Evolutionary conservation across 2,888 invertebrate species (phyloP).

Genomic region (Ormia ochracea): DNA sequence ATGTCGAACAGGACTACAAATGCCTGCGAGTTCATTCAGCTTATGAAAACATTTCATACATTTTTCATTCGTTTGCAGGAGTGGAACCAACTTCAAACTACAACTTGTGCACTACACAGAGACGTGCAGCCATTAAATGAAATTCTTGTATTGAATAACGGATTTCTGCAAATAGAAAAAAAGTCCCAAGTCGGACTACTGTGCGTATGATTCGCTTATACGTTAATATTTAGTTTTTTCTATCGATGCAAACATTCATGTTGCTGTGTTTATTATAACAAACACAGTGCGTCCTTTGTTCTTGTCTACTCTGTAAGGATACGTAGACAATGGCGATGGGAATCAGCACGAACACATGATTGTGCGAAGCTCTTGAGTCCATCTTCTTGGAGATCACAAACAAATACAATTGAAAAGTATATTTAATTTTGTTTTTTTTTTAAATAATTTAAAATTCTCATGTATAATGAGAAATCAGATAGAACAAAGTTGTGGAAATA

Average conservation of each 20-base stretch:
- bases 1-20: too few relatives aligned
- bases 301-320: slow-evolving; percentile 2
- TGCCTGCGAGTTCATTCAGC: too few relatives aligned
- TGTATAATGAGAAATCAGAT: neutral
- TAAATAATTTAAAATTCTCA: too few relatives aligned
- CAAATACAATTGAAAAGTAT: neutral
- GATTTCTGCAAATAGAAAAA: neutral
- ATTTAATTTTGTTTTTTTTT: neutral
- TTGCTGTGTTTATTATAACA: neutral
- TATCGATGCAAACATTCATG: neutral
- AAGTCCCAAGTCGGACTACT: neutral
- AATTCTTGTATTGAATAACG: too few relatives aligned
- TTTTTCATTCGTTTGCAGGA: too few relatives aligned
- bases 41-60: too few relatives aligned
- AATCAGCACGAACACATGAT: slow-evolving; percentile 42
- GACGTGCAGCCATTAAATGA: too few relatives aligned
- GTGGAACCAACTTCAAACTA: too few relatives aligned
- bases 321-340: slow-evolving; percentile 28
- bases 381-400: neutral
- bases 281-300: neutral
- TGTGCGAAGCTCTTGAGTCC: neutral
- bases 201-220: slow-evolving; percentile 7
- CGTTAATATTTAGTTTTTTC: neutral
- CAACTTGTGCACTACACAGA: too few relatives aligned
- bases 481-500: neutral